A percentile compares a stretch with the other conserved stretches of the same genome.
These are phyloP conservation scores for Xiphophorus hellerii DNA, from an alignment of 2,113 vertebrate species.

Conservation along the genomic window DNA sequence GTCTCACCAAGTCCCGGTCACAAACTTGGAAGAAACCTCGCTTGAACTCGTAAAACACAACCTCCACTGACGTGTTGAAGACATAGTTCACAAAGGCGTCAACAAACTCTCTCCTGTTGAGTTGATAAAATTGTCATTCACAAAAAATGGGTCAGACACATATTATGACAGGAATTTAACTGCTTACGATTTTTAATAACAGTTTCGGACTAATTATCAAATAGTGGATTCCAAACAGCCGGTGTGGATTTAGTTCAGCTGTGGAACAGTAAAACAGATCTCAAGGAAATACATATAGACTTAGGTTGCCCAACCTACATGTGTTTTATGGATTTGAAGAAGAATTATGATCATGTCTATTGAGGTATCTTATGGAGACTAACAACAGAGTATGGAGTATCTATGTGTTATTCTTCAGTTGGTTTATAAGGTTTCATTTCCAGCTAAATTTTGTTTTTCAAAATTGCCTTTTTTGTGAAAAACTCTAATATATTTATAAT, in stretches of 20 bases:
- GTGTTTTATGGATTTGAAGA: too few relatives aligned
- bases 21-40: conserved; percentile 83
- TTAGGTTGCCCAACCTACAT: too few relatives aligned
- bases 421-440: neutral
- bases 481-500: neutral
- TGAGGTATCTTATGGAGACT: too few relatives aligned
- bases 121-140: neutral
- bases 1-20: conserved; percentile 58
- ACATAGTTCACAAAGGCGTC: conserved; percentile 78
- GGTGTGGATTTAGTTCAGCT: too few relatives aligned
- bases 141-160: neutral
- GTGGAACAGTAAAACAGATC: too few relatives aligned
- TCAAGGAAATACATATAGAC: too few relatives aligned
- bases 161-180: neutral
- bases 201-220: too few relatives aligned
- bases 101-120: conserved; percentile 80
- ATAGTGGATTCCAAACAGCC: too few relatives aligned
- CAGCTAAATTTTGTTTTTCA: too few relatives aligned
- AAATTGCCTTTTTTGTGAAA: neutral
- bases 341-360: too few relatives aligned
- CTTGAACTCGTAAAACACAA: conserved; percentile 80
- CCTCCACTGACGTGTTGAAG: conserved; percentile 81
- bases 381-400: too few relatives aligned
- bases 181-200: too few relatives aligned
- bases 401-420: neutral